Evolutionary conservation across 2,797 vertebrate genomes (phyloP), one percentile per base, ranked within the genome.

Genomic region (Gadopsis bispinosus): DNA sequence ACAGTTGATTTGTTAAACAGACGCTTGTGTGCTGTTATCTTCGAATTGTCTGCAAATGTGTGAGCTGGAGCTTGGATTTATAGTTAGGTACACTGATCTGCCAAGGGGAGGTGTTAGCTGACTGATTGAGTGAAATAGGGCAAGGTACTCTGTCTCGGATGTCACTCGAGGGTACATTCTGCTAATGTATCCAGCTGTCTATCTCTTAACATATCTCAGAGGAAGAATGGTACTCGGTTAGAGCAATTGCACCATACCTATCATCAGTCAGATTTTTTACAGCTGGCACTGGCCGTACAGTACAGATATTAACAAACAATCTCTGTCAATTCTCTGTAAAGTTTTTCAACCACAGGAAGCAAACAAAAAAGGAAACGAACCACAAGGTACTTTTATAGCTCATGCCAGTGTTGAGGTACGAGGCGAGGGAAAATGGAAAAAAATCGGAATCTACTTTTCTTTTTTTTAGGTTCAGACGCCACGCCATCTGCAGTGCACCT

Each of bases 41-140:
- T 71, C 33, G 65, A 82, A 86, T 73, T 80, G 65, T 77, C 84
- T 78, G 54, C 70, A 83, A 83, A 87, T 74, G 69, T 74, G 69
- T 9, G 62, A 75, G 74, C 69, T 31, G 5, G 20, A 82, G 75
- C 63, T 81, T 51, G 61, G 84, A 87, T 90, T 90, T 91, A 83
- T 87, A 82, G 92, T 85, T 63, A 69, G 72, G 80, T 80, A 37
- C 74, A 45, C 59, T 68, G 80, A 88, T 89, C 74, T 87, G 88
- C 79, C 88, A 87, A 35, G 45, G 86, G 77, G 83, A 86, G 75
- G 75, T 89, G 85, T 89, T 88, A 56, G 75, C 80, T 87, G 88
- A 91, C 87, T 93, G 91, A 95, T 83, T 92, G 92, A 93, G 90
- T 87, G 90, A 95, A 95, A 92, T 89, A 91, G 91, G 91, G 83